Percentiles rank a stretch among this genome's conserved stretches.
phyloP scores from a whole-genome alignment of 1,140 invertebrate species.

The Papilio glaucus region DNA sequence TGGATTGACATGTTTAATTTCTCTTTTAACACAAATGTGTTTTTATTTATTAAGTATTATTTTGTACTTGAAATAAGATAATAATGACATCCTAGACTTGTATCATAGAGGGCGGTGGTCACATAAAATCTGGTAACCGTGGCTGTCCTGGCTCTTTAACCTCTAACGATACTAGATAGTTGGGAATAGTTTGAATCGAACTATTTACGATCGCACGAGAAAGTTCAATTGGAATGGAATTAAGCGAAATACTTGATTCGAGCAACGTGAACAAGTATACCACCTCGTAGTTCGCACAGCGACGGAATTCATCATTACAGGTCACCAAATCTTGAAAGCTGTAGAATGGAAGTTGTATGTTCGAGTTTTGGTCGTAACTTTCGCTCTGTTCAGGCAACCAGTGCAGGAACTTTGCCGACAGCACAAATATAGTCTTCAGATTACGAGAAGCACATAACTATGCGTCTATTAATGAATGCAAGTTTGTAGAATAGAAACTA shows the following conservation, averaged over 20 bases:
- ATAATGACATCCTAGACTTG: background rate
- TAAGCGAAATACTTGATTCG: background rate
- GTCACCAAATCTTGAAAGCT: background rate
- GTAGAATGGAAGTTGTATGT: background rate
- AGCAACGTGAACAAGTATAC: background rate
- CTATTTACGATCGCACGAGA: background rate
- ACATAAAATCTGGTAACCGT: too few species aligned
- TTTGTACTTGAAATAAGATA: background rate
- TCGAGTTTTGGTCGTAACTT: background rate
- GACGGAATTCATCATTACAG: background rate
- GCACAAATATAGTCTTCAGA: background rate
- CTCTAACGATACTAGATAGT: constrained; percentile 1
- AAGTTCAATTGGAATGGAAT: background rate
- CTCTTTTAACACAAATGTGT: background rate
- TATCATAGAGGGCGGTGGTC: too few species aligned
- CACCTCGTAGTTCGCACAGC: background rate
- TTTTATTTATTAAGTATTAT: background rate
- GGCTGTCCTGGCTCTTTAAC: too few species aligned
- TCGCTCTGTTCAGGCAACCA: background rate
- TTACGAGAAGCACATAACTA: background rate
- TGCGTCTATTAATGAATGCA: too few species aligned
- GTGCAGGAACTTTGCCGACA: background rate
- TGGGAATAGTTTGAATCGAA: background rate
- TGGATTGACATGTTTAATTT: constrained; percentile 11
- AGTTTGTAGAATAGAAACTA: too few species aligned